Evolutionary conservation across 92 coral and sea anemone genomes (phyloP), one percentile per base, ranked within the genome.

Genomic region (Montipora capitata): DNA sequence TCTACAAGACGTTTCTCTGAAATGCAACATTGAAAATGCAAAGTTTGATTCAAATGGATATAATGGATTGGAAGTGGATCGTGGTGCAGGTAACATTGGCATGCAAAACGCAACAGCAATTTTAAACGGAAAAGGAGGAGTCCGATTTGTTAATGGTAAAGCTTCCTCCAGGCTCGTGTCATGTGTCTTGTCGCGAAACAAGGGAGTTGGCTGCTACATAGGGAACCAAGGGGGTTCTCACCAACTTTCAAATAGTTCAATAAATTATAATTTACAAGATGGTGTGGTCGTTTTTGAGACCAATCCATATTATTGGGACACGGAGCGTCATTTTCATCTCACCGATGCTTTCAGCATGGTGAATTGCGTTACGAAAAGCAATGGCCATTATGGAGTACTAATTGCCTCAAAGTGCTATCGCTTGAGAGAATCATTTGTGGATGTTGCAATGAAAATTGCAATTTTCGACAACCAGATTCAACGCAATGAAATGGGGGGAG

Each of bases 401-500:
- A 78, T 93, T 4, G 48, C 40, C 41, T 91, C 92, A 0, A 82
- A 76, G 13, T 68, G 83, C 17, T 83, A 80, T 40, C 82, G 43
- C 43, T 10, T 57, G 20, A 61, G 82, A 2, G 59, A 67, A n/a
- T 52, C 94, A 16, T 68, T 74, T 4, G 80, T 52, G 4, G 90
- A 90, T 72, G 86, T 93, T 48, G 57, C 92, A 12, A 16, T 93
- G 40, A 12, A 68, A 18, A 67, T 27, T 93, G 6, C 15, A 10
- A 27, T 27, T 27, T 27, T 27, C 49, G 45, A 90, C 8, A 93
- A 77, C 68, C 49, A n/a, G 10, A 76, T 90, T 79, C 58, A 40
- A 14, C 70, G 85, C 12, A 93, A 93, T 68, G 38, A 67, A 11
- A 48, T 94, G 5, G 96, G 96, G 3, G 74, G 62, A 85, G 10